A percentile compares a stretch with the other conserved stretches of the same genome.
Evolutionary conservation across 1,140 invertebrate species (phyloP).

Genomic region (Elymnias hypermnestra): DNA sequence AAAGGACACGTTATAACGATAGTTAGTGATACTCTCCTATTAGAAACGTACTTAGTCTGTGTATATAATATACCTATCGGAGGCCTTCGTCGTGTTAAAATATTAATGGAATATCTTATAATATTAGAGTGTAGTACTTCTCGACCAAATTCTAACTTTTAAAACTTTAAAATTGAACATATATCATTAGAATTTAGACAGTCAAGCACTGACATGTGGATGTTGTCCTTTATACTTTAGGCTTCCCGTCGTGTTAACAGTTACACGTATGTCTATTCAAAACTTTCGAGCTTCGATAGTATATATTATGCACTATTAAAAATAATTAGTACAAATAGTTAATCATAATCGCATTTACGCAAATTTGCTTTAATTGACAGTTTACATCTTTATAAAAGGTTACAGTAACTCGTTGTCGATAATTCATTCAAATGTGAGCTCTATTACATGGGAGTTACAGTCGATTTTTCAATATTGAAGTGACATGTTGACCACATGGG

Average conservation of each 20-base stretch:
- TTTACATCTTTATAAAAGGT: too few relatives aligned
- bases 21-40: conserved; percentile 50
- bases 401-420: too few relatives aligned
- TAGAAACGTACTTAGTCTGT: conserved; percentile 44
- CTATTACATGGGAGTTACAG: too few relatives aligned
- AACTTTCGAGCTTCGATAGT: neutral
- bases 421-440: too few relatives aligned
- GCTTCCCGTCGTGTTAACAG: too few relatives aligned
- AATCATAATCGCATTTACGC: too few relatives aligned
- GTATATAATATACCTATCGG: conserved; percentile 54
- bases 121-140: conserved; percentile 47
- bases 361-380: too few relatives aligned
- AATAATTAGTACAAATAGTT: too few relatives aligned
- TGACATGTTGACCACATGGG: too few relatives aligned
- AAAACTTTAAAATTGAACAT: conserved; percentile 30
- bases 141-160: conserved; percentile 62
- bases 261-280: neutral
- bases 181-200: conserved; percentile 47
- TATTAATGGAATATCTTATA: conserved; percentile 37
- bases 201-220: conserved; percentile 2
- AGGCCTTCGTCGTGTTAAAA: conserved; percentile 63
- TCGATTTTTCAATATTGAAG: too few relatives aligned
- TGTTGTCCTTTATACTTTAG: neutral
- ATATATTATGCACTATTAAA: too few relatives aligned
- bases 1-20: neutral